These are phyloP conservation scores for Drosophila nr. medialis DNA, from an alignment of 2,888 invertebrate genomes.

Conservation along the genomic window DNA sequence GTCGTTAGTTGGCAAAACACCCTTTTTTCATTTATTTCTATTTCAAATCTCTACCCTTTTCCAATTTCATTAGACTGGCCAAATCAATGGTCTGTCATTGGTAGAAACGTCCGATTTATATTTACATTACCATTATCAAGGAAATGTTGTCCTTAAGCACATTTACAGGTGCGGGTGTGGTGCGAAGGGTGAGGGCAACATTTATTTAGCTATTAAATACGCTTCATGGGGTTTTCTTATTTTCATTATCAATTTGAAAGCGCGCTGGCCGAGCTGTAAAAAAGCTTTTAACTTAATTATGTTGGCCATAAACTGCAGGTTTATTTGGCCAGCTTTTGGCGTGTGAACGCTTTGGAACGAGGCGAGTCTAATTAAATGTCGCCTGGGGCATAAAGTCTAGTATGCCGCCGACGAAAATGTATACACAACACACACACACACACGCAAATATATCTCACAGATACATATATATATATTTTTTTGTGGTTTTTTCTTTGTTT, in stretches of 20 bases:
- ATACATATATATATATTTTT: constrained; percentile 9
- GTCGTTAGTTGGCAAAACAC: not conserved
- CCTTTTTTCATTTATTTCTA: not conserved
- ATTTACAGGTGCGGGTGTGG: constrained; percentile 54
- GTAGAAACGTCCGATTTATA: constrained; percentile 45
- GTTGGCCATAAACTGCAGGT: constrained; percentile 80
- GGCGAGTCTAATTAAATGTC: constrained; percentile 76
- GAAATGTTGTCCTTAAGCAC: constrained; percentile 23
- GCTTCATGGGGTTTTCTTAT: constrained; percentile 73
- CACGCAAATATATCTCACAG: constrained; percentile 24
- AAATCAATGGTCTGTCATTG: constrained; percentile 61
- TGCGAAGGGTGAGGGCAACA: constrained; percentile 33
- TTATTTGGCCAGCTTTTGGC: constrained; percentile 69
- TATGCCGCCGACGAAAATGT: constrained; percentile 26
- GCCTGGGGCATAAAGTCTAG: constrained; percentile 59
- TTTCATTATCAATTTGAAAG: constrained; percentile 77
- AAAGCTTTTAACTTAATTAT: constrained; percentile 80
- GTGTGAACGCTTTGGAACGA: constrained; percentile 62
- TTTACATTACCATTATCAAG: constrained; percentile 30
- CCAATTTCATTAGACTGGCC: constrained; percentile 41
- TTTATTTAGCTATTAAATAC: constrained; percentile 77
- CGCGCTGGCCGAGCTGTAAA: constrained; percentile 60
- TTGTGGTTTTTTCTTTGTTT: not conserved
- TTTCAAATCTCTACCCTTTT: constrained; percentile 36
- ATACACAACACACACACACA: constrained; percentile 14